Conservation (phyloP, 2,888 invertebrate genomes). For the Nephrotoma flavescens region DNA sequence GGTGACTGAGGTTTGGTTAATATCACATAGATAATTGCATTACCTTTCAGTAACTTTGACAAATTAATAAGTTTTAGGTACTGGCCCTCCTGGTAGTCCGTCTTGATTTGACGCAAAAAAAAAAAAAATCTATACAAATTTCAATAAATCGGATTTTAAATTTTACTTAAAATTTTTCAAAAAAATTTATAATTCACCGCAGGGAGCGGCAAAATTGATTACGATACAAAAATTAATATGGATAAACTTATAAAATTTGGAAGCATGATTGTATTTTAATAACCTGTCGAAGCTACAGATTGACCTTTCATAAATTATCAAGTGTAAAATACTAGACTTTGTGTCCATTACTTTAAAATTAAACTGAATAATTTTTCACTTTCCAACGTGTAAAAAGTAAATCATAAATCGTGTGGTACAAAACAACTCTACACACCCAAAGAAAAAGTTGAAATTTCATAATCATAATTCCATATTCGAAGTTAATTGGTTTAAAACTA, state of each 20-base stretch:
- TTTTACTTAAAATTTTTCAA: too few relatives aligned
- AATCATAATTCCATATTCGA: not conserved
- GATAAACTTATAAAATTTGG: not conserved
- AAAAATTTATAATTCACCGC: not conserved
- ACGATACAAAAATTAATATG: not conserved
- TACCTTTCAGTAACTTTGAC: too few relatives aligned
- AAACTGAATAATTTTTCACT: not conserved
- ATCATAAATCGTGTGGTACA: not conserved
- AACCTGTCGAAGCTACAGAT: not conserved
- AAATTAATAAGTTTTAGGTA: too few relatives aligned
- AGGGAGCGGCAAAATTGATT: not conserved
- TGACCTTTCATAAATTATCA: not conserved
- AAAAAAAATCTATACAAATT: too few relatives aligned
- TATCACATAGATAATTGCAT: too few relatives aligned
- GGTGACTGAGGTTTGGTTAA: too few relatives aligned
- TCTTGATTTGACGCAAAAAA: too few relatives aligned
- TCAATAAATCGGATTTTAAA: too few relatives aligned
- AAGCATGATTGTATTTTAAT: too few relatives aligned
- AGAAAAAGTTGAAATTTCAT: not conserved
- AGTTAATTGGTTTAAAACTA: not conserved
- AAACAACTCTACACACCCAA: not conserved
- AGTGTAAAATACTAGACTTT: not conserved
- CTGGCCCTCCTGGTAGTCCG: too few relatives aligned
- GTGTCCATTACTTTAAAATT: not conserved
- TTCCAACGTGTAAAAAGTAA: not conserved